Percentiles rank a stretch among this genome's conserved stretches.
phyloP scores from a whole-genome alignment of 2,113 vertebrate genomes.

The Myotis davidii region DNA sequence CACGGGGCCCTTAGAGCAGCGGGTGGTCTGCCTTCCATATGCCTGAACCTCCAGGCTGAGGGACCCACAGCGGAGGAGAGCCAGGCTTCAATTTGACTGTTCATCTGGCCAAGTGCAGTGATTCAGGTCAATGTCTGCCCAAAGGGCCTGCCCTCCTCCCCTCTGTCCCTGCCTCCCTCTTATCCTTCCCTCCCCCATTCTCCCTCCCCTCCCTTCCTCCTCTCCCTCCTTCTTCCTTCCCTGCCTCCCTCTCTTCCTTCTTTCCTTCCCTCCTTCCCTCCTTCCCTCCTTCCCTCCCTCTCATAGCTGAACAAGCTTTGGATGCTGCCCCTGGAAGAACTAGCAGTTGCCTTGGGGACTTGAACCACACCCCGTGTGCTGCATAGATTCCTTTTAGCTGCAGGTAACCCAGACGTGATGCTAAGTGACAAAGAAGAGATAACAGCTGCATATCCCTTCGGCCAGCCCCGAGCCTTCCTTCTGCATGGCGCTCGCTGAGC shows the following conservation, averaged over 20 bases:
- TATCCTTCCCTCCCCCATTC: no score
- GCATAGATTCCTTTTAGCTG: slow-evolving; percentile 84
- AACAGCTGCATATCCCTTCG: slow-evolving; percentile 85
- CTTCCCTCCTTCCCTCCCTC: neutral
- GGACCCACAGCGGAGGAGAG: neutral
- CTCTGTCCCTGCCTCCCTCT: neutral
- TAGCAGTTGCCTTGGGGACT: slow-evolving; percentile 84
- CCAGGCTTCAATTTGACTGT: slow-evolving; percentile 41
- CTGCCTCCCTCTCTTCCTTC: no score
- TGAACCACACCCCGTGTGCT: slow-evolving; percentile 80
- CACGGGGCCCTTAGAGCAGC: slow-evolving; percentile 52
- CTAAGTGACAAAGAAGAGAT: slow-evolving; percentile 83
- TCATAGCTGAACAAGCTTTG: slow-evolving; percentile 79
- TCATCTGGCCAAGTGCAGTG: neutral
- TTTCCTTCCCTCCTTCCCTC: fast-evolving
- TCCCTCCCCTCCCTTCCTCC: neutral
- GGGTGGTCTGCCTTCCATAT: slow-evolving; percentile 21
- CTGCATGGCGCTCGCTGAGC: slow-evolving; percentile 56
- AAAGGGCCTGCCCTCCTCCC: neutral
- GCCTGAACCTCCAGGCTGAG: slow-evolving; percentile 45
- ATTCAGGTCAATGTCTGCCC: slow-evolving; percentile 64
- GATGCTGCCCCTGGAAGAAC: slow-evolving; percentile 83
- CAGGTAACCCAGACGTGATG: slow-evolving; percentile 86
- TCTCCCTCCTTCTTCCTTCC: no score
- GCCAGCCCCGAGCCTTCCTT: slow-evolving; percentile 82